Evolutionary conservation across 2,797 vertebrate species (phyloP).

Genomic region (Dromococcyx pavoninus): DNA sequence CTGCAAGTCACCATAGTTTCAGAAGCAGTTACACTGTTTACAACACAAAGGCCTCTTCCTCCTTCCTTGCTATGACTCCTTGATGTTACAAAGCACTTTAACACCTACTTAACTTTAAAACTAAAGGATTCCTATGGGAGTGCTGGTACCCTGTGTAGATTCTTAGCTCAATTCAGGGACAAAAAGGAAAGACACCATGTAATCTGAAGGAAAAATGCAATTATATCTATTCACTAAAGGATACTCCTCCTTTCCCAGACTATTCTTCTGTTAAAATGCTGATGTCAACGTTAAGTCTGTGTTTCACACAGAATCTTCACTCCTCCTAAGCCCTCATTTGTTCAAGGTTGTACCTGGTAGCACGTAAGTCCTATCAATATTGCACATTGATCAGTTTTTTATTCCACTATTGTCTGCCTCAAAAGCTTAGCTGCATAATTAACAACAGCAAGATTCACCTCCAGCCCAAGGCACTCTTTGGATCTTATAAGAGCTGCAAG

Average conservation of each 20-base stretch:
- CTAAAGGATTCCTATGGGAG: neutral
- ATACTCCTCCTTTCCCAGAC: neutral
- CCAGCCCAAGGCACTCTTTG: neutral
- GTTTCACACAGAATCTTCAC: fast-evolving
- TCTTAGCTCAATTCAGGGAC: neutral
- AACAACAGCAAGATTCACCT: neutral
- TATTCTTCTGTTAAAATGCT: neutral
- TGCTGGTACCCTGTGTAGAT: neutral
- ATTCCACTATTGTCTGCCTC: neutral
- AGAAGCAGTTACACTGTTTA: neutral
- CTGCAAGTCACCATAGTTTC: neutral
- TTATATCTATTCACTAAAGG: fast-evolving
- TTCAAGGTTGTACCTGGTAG: neutral
- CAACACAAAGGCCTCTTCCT: neutral
- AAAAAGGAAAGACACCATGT: neutral
- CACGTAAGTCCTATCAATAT: too few relatives aligned
- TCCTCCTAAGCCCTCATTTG: neutral
- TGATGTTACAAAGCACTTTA: neutral
- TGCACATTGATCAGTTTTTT: neutral
- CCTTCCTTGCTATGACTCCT: neutral
- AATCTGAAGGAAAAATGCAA: neutral
- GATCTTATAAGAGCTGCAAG: fast-evolving
- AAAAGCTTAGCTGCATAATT: neutral
- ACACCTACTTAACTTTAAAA: neutral
- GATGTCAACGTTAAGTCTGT: neutral